phyloP scores from a whole-genome alignment of 2,888 invertebrate species.

The Brassicogethes aeneus region DNA sequence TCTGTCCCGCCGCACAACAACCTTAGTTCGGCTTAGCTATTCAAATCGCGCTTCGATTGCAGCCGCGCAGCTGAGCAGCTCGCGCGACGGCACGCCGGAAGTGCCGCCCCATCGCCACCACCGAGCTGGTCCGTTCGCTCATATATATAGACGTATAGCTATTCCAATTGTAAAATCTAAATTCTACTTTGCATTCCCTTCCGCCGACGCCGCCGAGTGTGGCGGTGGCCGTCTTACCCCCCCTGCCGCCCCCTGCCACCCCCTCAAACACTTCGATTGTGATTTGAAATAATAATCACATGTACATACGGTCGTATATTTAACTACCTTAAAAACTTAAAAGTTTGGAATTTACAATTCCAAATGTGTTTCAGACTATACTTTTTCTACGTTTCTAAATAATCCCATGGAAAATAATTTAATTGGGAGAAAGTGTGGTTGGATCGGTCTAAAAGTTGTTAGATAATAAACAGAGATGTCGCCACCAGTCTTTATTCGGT shows the following conservation, averaged over 20 bases:
- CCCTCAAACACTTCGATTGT: constrained; percentile 6
- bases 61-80: constrained; percentile 37
- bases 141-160: constrained; percentile 38
- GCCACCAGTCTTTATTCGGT: too few relatives aligned
- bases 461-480: too few relatives aligned
- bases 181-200: constrained; percentile 41
- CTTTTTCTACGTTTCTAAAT: too few relatives aligned
- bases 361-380: too few relatives aligned
- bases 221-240: constrained; percentile 8
- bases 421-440: too few relatives aligned
- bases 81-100: constrained; percentile 23
- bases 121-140: constrained; percentile 32
- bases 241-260: constrained; percentile 16
- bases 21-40: constrained; percentile 43
- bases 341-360: too few relatives aligned
- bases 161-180: constrained; percentile 42
- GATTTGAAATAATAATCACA: constrained; percentile 20
- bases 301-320: too few relatives aligned
- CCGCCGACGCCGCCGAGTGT: constrained; percentile 21
- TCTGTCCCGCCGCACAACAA: constrained; percentile 39
- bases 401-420: too few relatives aligned
- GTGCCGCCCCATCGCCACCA: constrained; percentile 18
- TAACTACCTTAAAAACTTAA: too few relatives aligned
- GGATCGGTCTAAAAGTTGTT: too few relatives aligned
- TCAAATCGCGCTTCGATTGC: constrained; percentile 44